A percentile compares a stretch with the other conserved stretches of the same genome.
These are phyloP conservation scores for Acestrorhynchus altus DNA, from an alignment of 2,797 vertebrate species.

Conservation along the genomic window DNA sequence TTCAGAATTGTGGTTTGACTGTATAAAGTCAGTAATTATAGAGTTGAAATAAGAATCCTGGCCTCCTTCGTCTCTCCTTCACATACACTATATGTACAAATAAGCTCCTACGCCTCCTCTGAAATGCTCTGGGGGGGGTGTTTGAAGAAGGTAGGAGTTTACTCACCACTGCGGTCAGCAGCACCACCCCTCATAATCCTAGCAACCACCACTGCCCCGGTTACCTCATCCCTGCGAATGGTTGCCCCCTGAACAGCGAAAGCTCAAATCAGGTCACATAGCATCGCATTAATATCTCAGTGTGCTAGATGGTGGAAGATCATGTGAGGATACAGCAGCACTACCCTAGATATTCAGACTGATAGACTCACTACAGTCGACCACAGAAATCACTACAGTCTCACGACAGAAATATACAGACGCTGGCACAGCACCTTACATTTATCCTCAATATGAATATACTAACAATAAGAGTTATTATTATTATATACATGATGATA, in stretches of 20 bases:
- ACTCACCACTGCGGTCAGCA: conserved; percentile 91
- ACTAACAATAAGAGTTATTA: too few species aligned
- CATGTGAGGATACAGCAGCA: background rate
- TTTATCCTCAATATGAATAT: too few species aligned
- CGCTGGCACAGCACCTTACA: background rate
- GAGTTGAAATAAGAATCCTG: too few species aligned
- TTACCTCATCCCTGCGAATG: conserved; percentile 88
- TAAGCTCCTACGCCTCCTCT: too few species aligned
- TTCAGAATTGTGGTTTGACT: too few species aligned
- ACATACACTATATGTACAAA: too few species aligned
- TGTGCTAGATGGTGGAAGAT: background rate
- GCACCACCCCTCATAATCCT: conserved; percentile 94
- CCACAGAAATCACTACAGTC: too few species aligned
- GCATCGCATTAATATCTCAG: conserved; percentile 13
- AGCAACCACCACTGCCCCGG: conserved; percentile 90
- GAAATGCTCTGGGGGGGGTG: background rate
- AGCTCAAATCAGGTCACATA: conserved; percentile 52
- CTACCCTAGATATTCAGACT: background rate
- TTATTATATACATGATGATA: background rate
- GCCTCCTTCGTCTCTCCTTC: too few species aligned
- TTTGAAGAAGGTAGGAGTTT: background rate
- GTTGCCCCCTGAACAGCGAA: conserved; percentile 85
- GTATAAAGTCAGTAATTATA: too few species aligned
- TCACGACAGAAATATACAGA: background rate
- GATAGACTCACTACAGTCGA: background rate